Conservation (phyloP, 2,888 invertebrate genomes). For the Campoletis raptor region DNA sequence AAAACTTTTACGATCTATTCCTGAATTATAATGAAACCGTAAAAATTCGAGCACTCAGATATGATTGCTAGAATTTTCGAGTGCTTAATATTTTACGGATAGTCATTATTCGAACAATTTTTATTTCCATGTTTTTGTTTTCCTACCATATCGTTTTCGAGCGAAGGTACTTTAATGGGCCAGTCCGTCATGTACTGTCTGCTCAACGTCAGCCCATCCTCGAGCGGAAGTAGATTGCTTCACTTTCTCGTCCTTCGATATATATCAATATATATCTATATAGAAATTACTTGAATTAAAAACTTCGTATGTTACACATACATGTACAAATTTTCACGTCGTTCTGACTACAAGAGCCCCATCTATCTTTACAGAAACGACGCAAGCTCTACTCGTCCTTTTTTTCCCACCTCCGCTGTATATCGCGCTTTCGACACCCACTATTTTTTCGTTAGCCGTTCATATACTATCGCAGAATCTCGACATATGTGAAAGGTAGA, state of each 20-base stretch:
- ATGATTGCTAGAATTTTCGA: constrained; percentile 22
- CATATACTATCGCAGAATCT: constrained; percentile 21
- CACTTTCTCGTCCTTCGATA: constrained; percentile 10
- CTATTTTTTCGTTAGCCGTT: constrained; percentile 40
- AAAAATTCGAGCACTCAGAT: constrained; percentile 13
- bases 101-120: constrained; percentile 8
- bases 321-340: background rate
- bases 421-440: constrained; percentile 31
- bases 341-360: background rate
- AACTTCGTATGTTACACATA: background rate
- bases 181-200: constrained; percentile 32
- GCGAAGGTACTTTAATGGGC: constrained; percentile 32
- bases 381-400: background rate
- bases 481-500: constrained; percentile 11
- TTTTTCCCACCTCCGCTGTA: background rate
- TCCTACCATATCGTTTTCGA: constrained; percentile 34
- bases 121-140: background rate
- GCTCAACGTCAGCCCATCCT: constrained; percentile 17
- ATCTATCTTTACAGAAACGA: background rate
- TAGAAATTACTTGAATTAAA: background rate
- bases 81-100: constrained; percentile 20
- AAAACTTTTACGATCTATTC: constrained; percentile 43
- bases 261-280: background rate
- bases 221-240: constrained; percentile 45
- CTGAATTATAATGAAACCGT: constrained; percentile 8